Conservation (phyloP, 2,113 vertebrate genomes). For the Crocuta crocuta region DNA sequence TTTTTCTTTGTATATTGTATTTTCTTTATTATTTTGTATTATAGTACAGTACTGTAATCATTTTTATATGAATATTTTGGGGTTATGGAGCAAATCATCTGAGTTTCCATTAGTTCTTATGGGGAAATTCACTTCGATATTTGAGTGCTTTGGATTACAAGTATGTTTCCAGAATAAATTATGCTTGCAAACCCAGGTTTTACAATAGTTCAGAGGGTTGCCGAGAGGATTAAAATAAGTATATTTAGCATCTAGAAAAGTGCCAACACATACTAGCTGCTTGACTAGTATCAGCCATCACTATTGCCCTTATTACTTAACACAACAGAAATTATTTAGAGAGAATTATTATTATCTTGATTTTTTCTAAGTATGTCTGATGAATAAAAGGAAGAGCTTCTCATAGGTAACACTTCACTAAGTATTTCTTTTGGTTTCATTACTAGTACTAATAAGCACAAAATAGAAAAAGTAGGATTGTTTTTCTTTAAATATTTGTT, state of each 20-base stretch:
- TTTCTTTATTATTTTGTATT: no score
- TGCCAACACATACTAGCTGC: no score
- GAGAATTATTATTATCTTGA: not conserved
- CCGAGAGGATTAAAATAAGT: not conserved
- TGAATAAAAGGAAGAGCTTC: constrained; percentile 11
- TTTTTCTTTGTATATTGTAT: no score
- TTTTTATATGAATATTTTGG: no score
- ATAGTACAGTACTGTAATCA: no score
- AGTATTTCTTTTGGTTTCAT: not conserved
- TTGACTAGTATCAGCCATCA: not conserved
- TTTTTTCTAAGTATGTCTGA: not conserved
- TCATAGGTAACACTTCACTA: not conserved
- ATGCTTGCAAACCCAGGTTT: no score
- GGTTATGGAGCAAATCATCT: no score
- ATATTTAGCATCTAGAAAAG: not conserved
- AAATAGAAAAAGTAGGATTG: not conserved
- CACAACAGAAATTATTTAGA: not conserved
- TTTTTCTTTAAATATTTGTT: constrained; percentile 42
- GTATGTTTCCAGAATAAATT: no score
- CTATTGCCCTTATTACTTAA: not conserved
- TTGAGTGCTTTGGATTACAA: no score
- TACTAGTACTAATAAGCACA: not conserved
- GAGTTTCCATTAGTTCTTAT: no score
- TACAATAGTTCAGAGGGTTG: not conserved
- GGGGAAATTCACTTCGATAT: no score